Conservation (phyloP, 2,888 invertebrate genomes). For the Rhynchonema sp. region DNA sequence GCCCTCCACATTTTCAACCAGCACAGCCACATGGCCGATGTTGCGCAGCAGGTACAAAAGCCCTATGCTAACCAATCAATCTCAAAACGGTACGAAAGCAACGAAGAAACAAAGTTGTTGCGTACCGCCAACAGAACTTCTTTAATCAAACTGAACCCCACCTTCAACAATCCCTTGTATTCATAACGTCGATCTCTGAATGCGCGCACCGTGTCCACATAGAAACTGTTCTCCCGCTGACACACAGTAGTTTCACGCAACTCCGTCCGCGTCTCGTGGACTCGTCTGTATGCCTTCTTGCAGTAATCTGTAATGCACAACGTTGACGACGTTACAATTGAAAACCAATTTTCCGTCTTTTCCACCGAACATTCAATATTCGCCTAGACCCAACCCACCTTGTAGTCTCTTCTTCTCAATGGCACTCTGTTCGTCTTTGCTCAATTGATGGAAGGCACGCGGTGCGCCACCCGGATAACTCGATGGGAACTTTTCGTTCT, state of each 20-base stretch:
- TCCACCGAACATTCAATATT: neutral
- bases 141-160: no score
- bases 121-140: no score
- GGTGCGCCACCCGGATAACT: slow-evolving; percentile 49
- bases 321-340: neutral
- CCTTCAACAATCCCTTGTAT: slow-evolving; percentile 78
- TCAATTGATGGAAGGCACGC: slow-evolving; percentile 66
- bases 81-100: no score
- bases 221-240: slow-evolving; percentile 94
- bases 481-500: slow-evolving; percentile 76
- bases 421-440: slow-evolving; percentile 49
- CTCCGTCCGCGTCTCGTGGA: slow-evolving; percentile 66
- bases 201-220: slow-evolving; percentile 91
- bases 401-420: slow-evolving; percentile 77
- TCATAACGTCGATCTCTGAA: slow-evolving; percentile 84
- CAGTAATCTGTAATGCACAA: slow-evolving; percentile 51
- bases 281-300: slow-evolving; percentile 79
- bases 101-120: no score
- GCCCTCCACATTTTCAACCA: no score
- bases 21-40: no score
- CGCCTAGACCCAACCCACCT: slow-evolving; percentile 17
- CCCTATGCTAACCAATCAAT: no score
- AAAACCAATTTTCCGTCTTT: neutral
- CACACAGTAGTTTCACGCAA: slow-evolving; percentile 74
- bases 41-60: no score